A percentile compares a stretch with the other conserved stretches of the same genome.
Evolutionary conservation across 2,888 invertebrate genomes (phyloP).

Genomic region (Petrolisthes cinctipes): DNA sequence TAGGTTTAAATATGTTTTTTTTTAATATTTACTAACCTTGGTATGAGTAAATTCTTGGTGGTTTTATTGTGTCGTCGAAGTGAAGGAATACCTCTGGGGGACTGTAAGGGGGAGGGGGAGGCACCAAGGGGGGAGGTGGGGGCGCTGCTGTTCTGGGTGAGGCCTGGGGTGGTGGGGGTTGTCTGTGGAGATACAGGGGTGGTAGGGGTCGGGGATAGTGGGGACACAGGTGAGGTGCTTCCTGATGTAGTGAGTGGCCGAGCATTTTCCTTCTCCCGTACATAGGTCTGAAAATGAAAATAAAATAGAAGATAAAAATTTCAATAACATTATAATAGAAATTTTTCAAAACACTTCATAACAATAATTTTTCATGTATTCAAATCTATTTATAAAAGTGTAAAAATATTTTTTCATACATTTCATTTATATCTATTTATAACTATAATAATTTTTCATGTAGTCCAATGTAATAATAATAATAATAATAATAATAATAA

Average conservation of each 20-base stretch:
- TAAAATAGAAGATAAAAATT: background rate
- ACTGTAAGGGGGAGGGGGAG: slow-evolving; percentile 27
- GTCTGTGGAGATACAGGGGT: slow-evolving; percentile 9
- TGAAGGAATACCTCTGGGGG: slow-evolving; percentile 36
- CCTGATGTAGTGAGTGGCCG: slow-evolving; percentile 34
- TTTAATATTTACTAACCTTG: slow-evolving; percentile 30
- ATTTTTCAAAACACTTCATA: too few relatives aligned
- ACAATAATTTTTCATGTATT: too few relatives aligned
- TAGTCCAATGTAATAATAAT: too few relatives aligned
- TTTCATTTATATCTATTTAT: too few relatives aligned
- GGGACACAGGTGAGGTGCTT: slow-evolving; percentile 8
- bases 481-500: too few relatives aligned
- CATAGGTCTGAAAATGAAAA: slow-evolving; percentile 40
- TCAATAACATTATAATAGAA: background rate
- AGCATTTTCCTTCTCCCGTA: slow-evolving; percentile 55
- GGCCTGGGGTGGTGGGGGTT: slow-evolving; percentile 24
- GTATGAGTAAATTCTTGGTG: slow-evolving; percentile 55
- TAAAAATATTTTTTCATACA: too few relatives aligned
- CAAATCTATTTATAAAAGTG: too few relatives aligned
- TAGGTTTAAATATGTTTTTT: too few relatives aligned
- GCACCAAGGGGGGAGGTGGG: slow-evolving; percentile 12
- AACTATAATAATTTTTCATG: too few relatives aligned
- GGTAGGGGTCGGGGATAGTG: slow-evolving; percentile 14
- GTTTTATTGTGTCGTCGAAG: slow-evolving; percentile 45
- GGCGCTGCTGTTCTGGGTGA: slow-evolving; percentile 11